Evolutionary conservation across 2,113 vertebrate species (phyloP), one percentile per base, ranked within the genome.

Genomic region (Cyprinodon variegatus): DNA sequence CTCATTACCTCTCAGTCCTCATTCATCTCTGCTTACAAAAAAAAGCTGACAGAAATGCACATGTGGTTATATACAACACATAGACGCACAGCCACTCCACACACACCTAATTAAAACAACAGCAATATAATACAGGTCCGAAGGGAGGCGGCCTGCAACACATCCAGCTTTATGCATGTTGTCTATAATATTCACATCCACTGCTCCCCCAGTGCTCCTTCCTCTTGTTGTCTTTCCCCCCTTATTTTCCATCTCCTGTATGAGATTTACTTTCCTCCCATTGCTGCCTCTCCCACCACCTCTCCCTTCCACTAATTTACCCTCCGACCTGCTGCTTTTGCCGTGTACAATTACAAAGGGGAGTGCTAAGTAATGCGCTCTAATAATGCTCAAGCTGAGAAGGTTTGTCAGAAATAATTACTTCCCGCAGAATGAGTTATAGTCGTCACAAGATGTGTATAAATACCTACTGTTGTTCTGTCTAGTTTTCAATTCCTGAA

Each of bases 331-430:
- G 89, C 93, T 93, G 87, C 92, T 92, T 92, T 94, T 91, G 92
- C 88, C 93, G 91, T 93, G 93, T 90, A 90, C 95, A 96, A 96
- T 96, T 96, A 94, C 90, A 95, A 90, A 96, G 92, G 92, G 93
- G 95, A 95, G 93, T 90, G 82, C 91, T 95, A 90, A 94, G 96
- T 96, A 96, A 96, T 94, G 92, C 91, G 87, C 89, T 90, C 89
- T 95, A 95, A 94, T 96, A 94, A 96, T 74, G 61, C 87, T 96
- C 94, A 93, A 95, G 94, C 94, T 94, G 95, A 88, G 94, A 92
- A 93, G 90, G 93, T 96, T 96, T 96, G 90, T 93, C 92, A 90
- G 94, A 94, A 95, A 96, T 96, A 96, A 96, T 96, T 95, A 95
- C 88, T 94, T 89, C 89, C 93, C 93, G 86, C 95, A 94, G 94